Evolutionary conservation across 2,888 invertebrate genomes (phyloP).

Genomic region (Theristus sp.): DNA sequence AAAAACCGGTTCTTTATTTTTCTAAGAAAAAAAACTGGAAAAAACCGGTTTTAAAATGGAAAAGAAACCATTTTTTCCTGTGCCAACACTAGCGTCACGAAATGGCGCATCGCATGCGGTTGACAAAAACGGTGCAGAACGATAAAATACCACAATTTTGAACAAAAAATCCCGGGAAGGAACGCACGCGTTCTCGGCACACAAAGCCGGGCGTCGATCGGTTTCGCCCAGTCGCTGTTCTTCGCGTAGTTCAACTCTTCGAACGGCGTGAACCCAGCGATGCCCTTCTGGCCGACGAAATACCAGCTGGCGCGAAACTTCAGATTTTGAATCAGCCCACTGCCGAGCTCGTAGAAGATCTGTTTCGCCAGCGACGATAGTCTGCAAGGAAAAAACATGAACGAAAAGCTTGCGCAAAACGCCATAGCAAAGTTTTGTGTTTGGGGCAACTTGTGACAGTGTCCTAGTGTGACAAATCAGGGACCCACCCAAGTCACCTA

Average conservation of each 20-base stretch:
- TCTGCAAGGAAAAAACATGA: constrained; percentile 20
- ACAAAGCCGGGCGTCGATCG: constrained; percentile 34
- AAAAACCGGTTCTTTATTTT: too few species aligned
- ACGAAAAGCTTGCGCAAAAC: not conserved
- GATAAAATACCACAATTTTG: too few species aligned
- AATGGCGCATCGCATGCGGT: too few species aligned
- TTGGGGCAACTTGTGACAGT: too few species aligned
- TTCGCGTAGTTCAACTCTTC: constrained; percentile 29
- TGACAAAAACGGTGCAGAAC: too few species aligned
- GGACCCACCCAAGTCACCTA: too few species aligned
- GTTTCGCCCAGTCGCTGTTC: constrained; percentile 30
- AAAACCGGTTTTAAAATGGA: too few species aligned
- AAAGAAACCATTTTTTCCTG: too few species aligned
- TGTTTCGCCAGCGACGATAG: constrained; percentile 36
- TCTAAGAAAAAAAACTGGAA: too few species aligned
- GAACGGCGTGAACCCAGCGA: constrained; percentile 32
- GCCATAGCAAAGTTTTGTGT: too few species aligned
- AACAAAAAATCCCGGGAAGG: not conserved
- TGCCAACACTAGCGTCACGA: too few species aligned
- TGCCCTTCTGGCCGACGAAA: constrained; percentile 15
- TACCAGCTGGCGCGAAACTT: constrained; percentile 40
- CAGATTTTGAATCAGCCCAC: constrained; percentile 39
- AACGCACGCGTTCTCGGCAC: constrained; percentile 31
- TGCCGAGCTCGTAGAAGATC: constrained; percentile 38
- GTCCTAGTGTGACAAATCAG: too few species aligned